phyloP scores from a whole-genome alignment of 2,888 invertebrate species.

The Pristionchus japonicus region DNA sequence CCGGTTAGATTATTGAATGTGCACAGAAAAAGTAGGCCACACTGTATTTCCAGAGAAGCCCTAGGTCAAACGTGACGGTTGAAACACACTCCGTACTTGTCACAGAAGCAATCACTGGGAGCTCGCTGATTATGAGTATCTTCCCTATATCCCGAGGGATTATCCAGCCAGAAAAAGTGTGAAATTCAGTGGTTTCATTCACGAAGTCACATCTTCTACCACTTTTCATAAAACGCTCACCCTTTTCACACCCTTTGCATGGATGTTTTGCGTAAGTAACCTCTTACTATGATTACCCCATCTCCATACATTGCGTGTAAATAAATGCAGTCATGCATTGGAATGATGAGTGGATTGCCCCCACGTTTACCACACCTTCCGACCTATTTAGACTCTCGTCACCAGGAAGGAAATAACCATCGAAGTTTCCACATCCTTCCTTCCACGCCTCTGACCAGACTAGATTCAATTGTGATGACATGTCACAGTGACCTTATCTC shows the following conservation, averaged over 20 bases:
- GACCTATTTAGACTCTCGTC: background rate
- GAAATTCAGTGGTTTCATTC: background rate
- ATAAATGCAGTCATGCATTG: background rate
- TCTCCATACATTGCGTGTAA: background rate
- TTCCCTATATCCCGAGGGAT: background rate
- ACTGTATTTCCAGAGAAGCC: background rate
- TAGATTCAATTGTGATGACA: background rate
- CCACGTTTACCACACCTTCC: too few species aligned
- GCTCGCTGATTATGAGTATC: background rate
- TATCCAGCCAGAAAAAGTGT: background rate
- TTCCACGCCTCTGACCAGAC: background rate
- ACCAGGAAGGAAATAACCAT: background rate
- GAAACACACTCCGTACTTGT: background rate
- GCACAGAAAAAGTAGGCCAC: too few species aligned
- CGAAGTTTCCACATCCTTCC: background rate
- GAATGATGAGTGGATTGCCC: background rate
- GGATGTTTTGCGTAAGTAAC: background rate
- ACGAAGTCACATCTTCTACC: background rate
- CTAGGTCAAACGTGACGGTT: background rate
- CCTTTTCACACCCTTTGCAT: background rate
- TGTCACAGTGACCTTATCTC: background rate
- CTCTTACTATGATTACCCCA: background rate
- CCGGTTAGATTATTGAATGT: too few species aligned
- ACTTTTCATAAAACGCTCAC: background rate
- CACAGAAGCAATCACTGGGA: background rate